Evolutionary conservation across 2,113 vertebrate genomes (phyloP), one percentile per base, ranked within the genome.

Genomic region (Pteronura brasiliensis): DNA sequence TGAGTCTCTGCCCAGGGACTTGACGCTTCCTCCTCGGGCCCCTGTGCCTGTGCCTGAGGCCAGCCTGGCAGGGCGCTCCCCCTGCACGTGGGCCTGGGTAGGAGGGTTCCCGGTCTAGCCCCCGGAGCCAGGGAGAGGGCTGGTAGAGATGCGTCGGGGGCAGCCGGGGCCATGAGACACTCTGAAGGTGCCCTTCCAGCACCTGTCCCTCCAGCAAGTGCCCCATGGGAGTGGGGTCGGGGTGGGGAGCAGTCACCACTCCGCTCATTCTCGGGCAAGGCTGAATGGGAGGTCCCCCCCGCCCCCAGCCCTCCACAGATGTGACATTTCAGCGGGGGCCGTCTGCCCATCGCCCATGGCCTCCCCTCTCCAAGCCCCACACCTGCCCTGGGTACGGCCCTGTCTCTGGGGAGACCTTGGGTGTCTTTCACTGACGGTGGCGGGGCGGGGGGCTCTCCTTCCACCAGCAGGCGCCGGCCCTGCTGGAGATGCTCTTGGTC

Each of bases 1-100:
- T 3, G 9, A 27, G 87, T 74, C 82, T 87, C 83, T n/a, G 7
- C 67, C 42, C 18, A 39, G n/a, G 18, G 23, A 49, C 31, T 20
- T 1, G 44, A 29, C 21, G 27, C 36, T 23, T 57, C 31, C 69
- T 18, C 52, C 17, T 21, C 0, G 1, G 29, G 49, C 20, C 67
- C 47, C 63, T 47, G 13, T 55, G 65, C 57, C 29, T 14, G 17
- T 76, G 49, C 31, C 47, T 2, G 15, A 36, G 29, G 55, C 52
- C 57, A 57, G 23, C 77, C 39, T 5, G 21, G 76, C 5, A 14
- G 63, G 29, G 29, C 10, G 0, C 10, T 29, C 36, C 36, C 47
- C 10, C 63, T 61, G 25, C 27, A 2, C 3, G 9, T 17, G 47
- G 39, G 69, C 31, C 1, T 1, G 23, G 0, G 6, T 42, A 21